Evolutionary conservation across 2,888 invertebrate species (phyloP), one percentile per base, ranked within the genome.

Genomic region (Thecophora atra): DNA sequence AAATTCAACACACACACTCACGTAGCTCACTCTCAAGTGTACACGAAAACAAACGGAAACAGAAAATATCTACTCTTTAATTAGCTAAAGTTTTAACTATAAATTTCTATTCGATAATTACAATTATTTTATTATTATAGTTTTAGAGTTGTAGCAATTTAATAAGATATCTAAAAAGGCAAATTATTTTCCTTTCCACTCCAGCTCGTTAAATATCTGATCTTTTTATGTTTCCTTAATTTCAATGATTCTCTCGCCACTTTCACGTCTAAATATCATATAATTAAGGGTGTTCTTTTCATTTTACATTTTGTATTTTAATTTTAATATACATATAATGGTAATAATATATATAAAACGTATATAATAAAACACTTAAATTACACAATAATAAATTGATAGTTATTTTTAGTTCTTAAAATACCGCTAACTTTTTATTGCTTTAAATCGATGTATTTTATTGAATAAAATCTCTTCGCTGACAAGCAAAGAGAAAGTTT

Each of bases 381-480:
- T 52, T 81, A 79, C 81, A 79, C 78, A 81, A 81, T 79, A 82
- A 82, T 79, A 82, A 82, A 82, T 81, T 83, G 81, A 81, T 83
- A 83, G 81, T 82, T 83, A 82, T 82, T 82, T 83, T 82, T 83
- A 83, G 83, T 83, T 83, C 82, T 82, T 83, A 83, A 83, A 77
- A 79, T 72, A 47, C 52, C 37, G 51, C 62, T 30, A 24, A 30
- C 28, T 63, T 70, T 62, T 62, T 63, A 51, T 70, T 63, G n/a
- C 11, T 47, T 0, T 47, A 37, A 37, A 37, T 11, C 11, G 37
- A 11, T 1, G 1, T 37, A 37, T 37, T 37, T 37, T 37, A 37
- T 37, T 8, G 37, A 6, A 11, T 1, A 37, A 37, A 37, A 37
- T 6, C 37, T 37, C 6, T 37, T 37, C 37, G 6, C 37, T 37